Evolutionary conservation across 1,140 invertebrate genomes (phyloP).

Genomic region (Telenomus remus): DNA sequence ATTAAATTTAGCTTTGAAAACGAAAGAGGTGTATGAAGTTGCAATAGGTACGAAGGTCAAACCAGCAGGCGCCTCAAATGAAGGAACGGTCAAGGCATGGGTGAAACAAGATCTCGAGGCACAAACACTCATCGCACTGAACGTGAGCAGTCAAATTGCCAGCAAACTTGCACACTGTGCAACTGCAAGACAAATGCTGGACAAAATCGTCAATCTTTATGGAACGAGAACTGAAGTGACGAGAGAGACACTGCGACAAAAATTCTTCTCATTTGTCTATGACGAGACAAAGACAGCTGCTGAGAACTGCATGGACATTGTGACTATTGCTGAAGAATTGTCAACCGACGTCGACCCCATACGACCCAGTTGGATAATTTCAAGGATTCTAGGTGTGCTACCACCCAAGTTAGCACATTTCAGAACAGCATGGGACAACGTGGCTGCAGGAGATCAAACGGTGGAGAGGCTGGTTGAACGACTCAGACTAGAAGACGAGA

Average conservation of each 20-base stretch:
- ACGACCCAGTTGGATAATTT: constrained; percentile 40
- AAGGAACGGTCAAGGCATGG: constrained; percentile 3
- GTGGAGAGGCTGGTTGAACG: constrained; percentile 10
- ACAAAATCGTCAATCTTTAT: constrained; percentile 36
- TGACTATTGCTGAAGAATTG: constrained; percentile 27
- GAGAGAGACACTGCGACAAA: constrained; percentile 12
- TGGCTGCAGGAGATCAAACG: constrained; percentile 21
- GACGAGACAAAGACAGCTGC: constrained; percentile 34
- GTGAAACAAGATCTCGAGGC: constrained; percentile 5
- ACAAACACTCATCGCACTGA: constrained; percentile 4
- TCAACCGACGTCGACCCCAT: constrained; percentile 23
- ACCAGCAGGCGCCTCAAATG: background rate
- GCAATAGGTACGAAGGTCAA: constrained; percentile 17
- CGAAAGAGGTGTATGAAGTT: constrained; percentile 23
- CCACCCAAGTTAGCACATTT: constrained; percentile 46
- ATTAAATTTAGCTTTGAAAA: constrained; percentile 37
- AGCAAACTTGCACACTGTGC: constrained; percentile 15
- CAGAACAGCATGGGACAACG: constrained; percentile 45
- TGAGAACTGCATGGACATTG: constrained; percentile 46
- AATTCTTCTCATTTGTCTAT: constrained; percentile 39
- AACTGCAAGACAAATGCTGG: constrained; percentile 18
- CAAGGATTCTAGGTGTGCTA: constrained; percentile 38
- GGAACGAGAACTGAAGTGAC: constrained; percentile 32
- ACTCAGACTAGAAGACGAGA: constrained; percentile 1
- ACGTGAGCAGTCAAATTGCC: constrained; percentile 6